These are phyloP conservation scores for Heliornis fulica DNA, from an alignment of 2,113 vertebrate species.

Conservation along the genomic window DNA sequence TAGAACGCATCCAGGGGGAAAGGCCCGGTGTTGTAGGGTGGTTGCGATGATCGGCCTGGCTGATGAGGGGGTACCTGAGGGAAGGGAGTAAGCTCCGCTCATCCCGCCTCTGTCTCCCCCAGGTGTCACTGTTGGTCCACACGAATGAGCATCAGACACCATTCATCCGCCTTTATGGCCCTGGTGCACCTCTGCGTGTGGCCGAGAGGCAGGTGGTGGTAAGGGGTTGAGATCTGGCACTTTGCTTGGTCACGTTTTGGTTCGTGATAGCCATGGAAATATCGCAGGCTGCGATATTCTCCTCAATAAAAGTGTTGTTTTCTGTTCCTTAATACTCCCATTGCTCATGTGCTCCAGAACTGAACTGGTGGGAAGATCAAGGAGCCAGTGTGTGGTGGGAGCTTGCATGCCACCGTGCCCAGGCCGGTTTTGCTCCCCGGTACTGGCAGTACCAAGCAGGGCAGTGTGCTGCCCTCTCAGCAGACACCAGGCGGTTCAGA, in stretches of 20 bases:
- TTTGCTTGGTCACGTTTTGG: fast-evolving
- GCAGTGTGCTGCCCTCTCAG: not conserved
- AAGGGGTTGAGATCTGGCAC: fast-evolving
- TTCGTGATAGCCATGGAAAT: not conserved
- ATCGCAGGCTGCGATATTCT: fast-evolving
- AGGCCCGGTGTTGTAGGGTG: fast-evolving
- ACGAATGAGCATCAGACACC: not conserved
- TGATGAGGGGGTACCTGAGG: not conserved
- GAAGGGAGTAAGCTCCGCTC: not conserved
- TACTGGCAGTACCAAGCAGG: fast-evolving
- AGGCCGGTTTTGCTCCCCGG: fast-evolving
- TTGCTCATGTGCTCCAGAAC: not conserved
- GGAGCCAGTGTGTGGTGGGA: not conserved
- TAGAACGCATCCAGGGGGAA: fast-evolving
- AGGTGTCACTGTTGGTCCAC: slow-evolving; percentile 78
- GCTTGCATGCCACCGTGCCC: not conserved
- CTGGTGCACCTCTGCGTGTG: not conserved
- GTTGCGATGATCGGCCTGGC: not conserved
- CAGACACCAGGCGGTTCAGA: fast-evolving
- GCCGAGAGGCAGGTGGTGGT: too few relatives aligned
- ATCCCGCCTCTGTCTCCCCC: slow-evolving; percentile 65
- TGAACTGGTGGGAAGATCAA: not conserved
- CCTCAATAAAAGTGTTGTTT: fast-evolving
- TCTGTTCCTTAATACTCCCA: not conserved
- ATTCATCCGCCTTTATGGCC: not conserved